A percentile compares a stretch with the other conserved stretches of the same genome.
Conservation (phyloP, 2,888 invertebrate genomes). For the Cheilosia soror region DNA sequence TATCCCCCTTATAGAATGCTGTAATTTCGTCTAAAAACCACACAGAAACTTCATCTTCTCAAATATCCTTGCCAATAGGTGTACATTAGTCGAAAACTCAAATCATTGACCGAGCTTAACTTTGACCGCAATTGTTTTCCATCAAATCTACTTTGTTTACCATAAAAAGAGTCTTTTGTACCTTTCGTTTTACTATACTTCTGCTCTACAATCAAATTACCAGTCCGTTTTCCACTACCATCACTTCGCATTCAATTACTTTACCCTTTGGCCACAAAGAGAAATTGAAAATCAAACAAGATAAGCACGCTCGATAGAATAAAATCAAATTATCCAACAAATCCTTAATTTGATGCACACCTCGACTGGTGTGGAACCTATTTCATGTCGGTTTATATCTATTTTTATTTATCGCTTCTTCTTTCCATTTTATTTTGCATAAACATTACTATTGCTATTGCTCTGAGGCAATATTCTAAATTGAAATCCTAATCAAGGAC, state of each 20-base stretch:
- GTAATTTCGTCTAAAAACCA: no score
- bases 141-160: no score
- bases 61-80: no score
- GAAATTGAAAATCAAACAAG: conserved; percentile 33
- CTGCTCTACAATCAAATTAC: conserved; percentile 30
- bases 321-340: conserved; percentile 35
- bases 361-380: conserved; percentile 13
- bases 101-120: no score
- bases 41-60: no score
- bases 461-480: conserved; percentile 29
- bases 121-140: no score
- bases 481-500: conserved; percentile 25
- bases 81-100: no score
- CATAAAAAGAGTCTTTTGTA: no score
- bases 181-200: conserved; percentile 1
- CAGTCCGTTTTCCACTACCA: conserved; percentile 9
- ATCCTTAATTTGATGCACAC: conserved; percentile 17
- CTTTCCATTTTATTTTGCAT: conserved; percentile 7
- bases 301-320: conserved; percentile 3
- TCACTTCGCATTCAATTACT: conserved; percentile 54
- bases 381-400: not conserved
- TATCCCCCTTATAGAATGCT: no score
- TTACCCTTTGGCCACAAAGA: conserved; percentile 6
- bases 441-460: not conserved
- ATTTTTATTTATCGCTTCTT: not conserved